Evolutionary conservation across 92 coral and sea anemone genomes (phyloP).

Genomic region (Plumapathes pennacea): DNA sequence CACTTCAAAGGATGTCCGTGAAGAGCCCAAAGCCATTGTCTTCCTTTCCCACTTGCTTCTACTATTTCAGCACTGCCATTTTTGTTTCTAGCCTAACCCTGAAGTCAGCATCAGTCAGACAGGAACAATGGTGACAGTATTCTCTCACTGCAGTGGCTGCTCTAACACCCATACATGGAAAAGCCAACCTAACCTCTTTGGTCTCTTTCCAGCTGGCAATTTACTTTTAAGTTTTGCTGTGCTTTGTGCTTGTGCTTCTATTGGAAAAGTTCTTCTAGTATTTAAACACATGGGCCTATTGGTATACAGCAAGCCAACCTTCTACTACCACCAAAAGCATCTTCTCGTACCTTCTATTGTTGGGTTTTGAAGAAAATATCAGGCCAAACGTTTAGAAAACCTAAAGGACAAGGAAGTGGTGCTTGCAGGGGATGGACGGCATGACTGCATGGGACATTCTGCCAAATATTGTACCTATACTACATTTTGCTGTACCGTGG

Average conservation of each 20-base stretch:
- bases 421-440: constrained; percentile 5
- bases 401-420: constrained; percentile 14
- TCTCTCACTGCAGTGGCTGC: constrained; percentile 36
- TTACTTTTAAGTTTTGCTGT: constrained; percentile 43
- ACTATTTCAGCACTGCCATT: constrained; percentile 53
- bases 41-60: constrained; percentile 24
- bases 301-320: constrained; percentile 5
- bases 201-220: constrained; percentile 63
- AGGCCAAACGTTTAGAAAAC: constrained; percentile 3
- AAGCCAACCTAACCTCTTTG: constrained; percentile 42
- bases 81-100: constrained; percentile 45
- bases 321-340: constrained; percentile 31
- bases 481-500: too few species aligned
- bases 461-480: too few species aligned
- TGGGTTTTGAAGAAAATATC: constrained; percentile 13
- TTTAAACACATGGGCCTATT: constrained; percentile 23
- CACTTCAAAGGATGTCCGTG: too few species aligned
- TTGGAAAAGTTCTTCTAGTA: constrained; percentile 35
- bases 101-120: constrained; percentile 34
- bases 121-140: constrained; percentile 52
- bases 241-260: constrained; percentile 56
- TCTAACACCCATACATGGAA: constrained; percentile 36
- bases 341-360: constrained; percentile 25
- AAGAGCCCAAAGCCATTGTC: constrained; percentile 49
- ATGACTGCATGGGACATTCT: too few species aligned